Base-by-base conservation (phyloP, 1,140 invertebrate species). In the Scaptomyza pallida region DNA sequence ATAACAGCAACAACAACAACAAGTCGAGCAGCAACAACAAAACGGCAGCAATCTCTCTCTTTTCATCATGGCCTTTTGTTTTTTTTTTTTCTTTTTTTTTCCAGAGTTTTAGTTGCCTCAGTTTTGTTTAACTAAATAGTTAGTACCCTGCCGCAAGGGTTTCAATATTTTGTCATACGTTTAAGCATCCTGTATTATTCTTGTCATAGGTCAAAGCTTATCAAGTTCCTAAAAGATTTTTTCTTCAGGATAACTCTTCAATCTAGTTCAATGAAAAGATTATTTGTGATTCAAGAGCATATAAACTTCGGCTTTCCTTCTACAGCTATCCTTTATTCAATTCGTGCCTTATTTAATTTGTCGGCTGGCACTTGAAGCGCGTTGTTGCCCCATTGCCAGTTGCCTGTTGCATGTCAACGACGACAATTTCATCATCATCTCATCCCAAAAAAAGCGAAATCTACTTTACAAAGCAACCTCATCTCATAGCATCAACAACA, bases 331-430 rank as follows among this genome's bases (percentile, higher is more conserved):
- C 5, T 37, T 37, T 9, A 37, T 40, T 37, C 8, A 23, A 1
- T 33, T 17, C 77, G 73, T 86, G 76, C 73, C 71, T 85, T 88
- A 85, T 86, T 86, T 86, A 86, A 85, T 85, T 85, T 85, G 80
- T 85, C 81, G 81, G 81, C 72, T 85, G 40, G 43, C 64, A 69
- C 64, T 73, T 73, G 55, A 61, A 50, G 63, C 55, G 56, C 50
- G 41, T 61, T 61, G 63, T 41, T 44, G 69, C 56, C 56, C 56
- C 62, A 62, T 44, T 35, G 41, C 23, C 41, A 19, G 41, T 45
- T 43, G 70, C 81, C 81, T 86, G 81, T 85, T 85, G 81, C 81
- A 85, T 85, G 81, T 85, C 81, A 85, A 77, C 81, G 78, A 65
- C 82, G 77, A 85, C 81, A 85, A 85, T 85, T 85, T 85, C 82